Evolutionary conservation across 2,888 invertebrate genomes (phyloP).

Genomic region (Trachelus tabidus): DNA sequence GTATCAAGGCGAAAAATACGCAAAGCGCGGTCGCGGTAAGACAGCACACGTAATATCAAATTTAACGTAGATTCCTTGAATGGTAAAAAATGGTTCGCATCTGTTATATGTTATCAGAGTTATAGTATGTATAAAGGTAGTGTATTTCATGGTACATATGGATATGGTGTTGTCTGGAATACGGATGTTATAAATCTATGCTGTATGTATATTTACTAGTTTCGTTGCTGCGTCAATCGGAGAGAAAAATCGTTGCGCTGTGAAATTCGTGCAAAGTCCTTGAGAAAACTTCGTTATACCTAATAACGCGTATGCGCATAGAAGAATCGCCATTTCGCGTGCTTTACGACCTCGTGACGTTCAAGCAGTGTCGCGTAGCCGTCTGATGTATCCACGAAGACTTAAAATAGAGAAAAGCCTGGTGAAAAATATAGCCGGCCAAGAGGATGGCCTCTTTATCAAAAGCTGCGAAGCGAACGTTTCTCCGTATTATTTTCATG

Average conservation of each 20-base stretch:
- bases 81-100: constrained; percentile 18
- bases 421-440: no score
- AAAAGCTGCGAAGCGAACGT: constrained; percentile 24
- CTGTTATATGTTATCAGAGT: constrained; percentile 19
- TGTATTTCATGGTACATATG: neutral
- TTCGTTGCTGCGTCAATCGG: constrained; percentile 14
- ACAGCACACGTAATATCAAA: constrained; percentile 11
- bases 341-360: no score
- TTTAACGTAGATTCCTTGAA: constrained; percentile 9
- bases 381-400: no score
- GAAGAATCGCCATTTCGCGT: no score
- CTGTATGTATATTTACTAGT: constrained; percentile 12
- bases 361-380: no score
- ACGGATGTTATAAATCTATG: constrained; percentile 32
- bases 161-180: constrained; percentile 7
- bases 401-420: neutral
- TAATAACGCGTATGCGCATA: no score
- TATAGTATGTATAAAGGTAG: neutral
- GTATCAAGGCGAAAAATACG: neutral
- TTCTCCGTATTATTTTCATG: constrained; percentile 36
- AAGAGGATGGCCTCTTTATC: neutral
- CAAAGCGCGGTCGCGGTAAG: neutral
- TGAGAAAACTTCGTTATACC: no score
- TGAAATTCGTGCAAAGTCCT: neutral
- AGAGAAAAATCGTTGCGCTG: constrained; percentile 21